Conservation (phyloP, 2,797 vertebrate genomes). For the Triplophysa bombifrons region DNA sequence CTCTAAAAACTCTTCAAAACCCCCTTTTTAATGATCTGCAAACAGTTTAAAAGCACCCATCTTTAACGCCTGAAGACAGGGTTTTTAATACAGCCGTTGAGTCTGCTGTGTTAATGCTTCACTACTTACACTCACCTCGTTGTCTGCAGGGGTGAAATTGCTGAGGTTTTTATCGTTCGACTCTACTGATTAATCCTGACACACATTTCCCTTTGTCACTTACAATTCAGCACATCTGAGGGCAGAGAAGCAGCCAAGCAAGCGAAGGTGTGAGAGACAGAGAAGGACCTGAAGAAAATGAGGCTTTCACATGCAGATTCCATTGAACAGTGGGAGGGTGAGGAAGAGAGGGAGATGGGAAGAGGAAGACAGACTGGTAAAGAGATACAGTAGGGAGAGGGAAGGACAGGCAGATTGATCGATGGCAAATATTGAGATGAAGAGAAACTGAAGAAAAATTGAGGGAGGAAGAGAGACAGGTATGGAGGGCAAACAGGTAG, state of each 20-base stretch:
- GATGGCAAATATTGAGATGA: background rate
- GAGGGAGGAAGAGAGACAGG: too few species aligned
- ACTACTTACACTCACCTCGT: constrained; percentile 34
- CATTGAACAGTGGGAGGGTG: background rate
- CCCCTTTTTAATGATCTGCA: background rate
- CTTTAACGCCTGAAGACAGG: background rate
- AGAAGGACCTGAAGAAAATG: background rate
- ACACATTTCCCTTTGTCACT: constrained; percentile 50
- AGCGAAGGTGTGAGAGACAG: constrained; percentile 21
- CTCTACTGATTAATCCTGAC: constrained; percentile 44
- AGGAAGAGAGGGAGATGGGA: background rate
- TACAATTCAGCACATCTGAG: constrained; percentile 40
- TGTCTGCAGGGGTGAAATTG: constrained; percentile 26
- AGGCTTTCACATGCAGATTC: background rate
- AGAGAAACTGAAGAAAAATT: too few species aligned
- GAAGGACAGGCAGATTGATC: background rate
- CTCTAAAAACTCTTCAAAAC: background rate
- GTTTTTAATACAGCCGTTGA: constrained; percentile 1
- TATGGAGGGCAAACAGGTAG: too few species aligned
- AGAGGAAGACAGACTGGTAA: background rate
- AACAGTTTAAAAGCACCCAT: background rate
- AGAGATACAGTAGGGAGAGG: background rate
- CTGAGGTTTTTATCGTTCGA: constrained; percentile 36
- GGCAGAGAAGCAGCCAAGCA: constrained; percentile 18
- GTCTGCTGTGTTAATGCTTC: constrained; percentile 13